Evolutionary conservation across 1,140 invertebrate genomes (phyloP).

Genomic region (Drosophila biarmipes): DNA sequence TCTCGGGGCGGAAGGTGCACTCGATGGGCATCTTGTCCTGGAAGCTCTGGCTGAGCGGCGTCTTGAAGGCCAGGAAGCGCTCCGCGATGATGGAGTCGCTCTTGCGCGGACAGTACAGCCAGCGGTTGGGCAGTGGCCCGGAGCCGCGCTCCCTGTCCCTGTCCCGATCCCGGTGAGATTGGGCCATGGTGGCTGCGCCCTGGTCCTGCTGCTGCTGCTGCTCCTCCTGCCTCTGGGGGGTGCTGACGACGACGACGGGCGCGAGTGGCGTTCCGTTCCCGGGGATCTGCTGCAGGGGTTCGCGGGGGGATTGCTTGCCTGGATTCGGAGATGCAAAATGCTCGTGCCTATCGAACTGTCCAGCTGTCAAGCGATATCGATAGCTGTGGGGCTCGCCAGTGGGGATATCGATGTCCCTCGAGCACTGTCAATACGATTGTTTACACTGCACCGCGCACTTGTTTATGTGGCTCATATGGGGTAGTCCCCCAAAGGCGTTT

Average conservation of each 20-base stretch:
- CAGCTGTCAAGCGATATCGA: not conserved
- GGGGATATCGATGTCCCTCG: not conserved
- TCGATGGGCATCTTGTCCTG: conserved; percentile 92
- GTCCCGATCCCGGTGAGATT: conserved; percentile 60
- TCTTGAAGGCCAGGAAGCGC: conserved; percentile 97
- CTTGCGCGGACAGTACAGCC: conserved; percentile 97
- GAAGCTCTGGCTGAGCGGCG: conserved; percentile 92
- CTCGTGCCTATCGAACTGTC: not conserved
- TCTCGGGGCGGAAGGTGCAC: conserved; percentile 92
- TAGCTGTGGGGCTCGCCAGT: no score
- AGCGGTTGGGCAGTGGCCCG: conserved; percentile 92
- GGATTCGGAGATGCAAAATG: not conserved
- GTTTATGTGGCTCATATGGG: not conserved
- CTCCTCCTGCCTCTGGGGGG: not conserved
- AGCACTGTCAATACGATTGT: not conserved
- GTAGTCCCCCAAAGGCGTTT: not conserved
- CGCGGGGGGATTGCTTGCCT: not conserved
- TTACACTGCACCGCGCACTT: no score
- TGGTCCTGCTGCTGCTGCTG: not conserved
- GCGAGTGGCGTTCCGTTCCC: not conserved
- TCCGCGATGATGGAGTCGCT: conserved; percentile 89
- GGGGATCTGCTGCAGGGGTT: not conserved
- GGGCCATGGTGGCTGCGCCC: conserved; percentile 37
- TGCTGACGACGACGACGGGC: conserved; percentile 8
- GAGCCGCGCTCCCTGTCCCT: conserved; percentile 80